Evolutionary conservation across 2,888 invertebrate genomes (phyloP), one percentile per base, ranked within the genome.

Genomic region (Chalcis sispes): DNA sequence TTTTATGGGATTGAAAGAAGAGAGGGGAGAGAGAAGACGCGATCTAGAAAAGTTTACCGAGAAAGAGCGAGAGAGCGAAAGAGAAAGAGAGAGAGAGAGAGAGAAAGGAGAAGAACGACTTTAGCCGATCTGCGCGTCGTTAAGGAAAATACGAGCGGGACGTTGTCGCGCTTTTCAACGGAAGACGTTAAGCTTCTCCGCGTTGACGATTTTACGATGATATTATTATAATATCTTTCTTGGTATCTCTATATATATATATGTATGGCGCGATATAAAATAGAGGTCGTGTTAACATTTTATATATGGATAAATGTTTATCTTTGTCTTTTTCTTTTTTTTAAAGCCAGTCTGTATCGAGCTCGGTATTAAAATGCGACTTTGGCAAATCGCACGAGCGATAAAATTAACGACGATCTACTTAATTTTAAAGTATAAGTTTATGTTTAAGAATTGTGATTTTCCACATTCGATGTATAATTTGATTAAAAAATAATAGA

Each of bases 1-100:
- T 54, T 54, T 52, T 73, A 52, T n/a, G n/a, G n/a, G n/a, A 23
- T 70, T 70, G 61, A 50, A 58, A 65, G 58, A 48, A 70, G n/a
- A n/a, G n/a, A n/a, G n/a, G n/a, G n/a, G n/a, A n/a, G n/a, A n/a
- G n/a, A n/a, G n/a, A n/a, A n/a, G n/a, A n/a, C n/a, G n/a, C n/a
- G n/a, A n/a, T n/a, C n/a, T n/a, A n/a, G n/a, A n/a, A n/a, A n/a
- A n/a, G n/a, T n/a, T n/a, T n/a, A n/a, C n/a, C 59, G 32, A 32
- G 15, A 13, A 42, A 32, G 15, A 13, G 15, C 42, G 50, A 56
- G 46, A 32, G 59, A 69, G 69, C 46, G 42, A 40, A 67, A 13
- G 5, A 40, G 40, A 54, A 27, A 13, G 27, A 18, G 13, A 52
- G 23, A 23, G 23, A 52, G 25, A 23, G 25, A 23, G 13, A 52